phyloP scores from a whole-genome alignment of 2,113 vertebrate species.

The Macheiramphus alcinus region DNA sequence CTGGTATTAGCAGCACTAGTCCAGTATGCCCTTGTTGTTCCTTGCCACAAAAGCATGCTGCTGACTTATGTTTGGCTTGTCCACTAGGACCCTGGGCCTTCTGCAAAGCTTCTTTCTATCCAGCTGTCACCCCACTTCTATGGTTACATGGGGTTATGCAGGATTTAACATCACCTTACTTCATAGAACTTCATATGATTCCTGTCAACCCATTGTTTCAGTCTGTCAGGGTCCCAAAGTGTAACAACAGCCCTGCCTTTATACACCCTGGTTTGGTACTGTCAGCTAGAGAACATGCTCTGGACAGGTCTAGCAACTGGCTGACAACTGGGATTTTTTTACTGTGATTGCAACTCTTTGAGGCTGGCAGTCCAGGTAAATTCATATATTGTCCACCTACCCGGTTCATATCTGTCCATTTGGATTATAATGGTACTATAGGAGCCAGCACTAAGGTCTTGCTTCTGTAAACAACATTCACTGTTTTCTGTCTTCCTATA shows the following conservation, averaged over 20 bases:
- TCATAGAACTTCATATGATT: background rate
- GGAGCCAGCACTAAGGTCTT: background rate
- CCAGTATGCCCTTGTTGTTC: background rate
- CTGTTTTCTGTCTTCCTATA: background rate
- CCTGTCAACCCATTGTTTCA: background rate
- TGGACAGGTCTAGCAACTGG: background rate
- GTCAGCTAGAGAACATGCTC: background rate
- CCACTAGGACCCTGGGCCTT: background rate
- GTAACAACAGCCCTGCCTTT: background rate
- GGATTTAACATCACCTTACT: background rate
- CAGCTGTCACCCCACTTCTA: fast-evolving
- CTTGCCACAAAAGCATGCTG: background rate
- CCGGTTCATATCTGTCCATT: background rate
- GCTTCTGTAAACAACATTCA: background rate
- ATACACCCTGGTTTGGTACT: background rate
- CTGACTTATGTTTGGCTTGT: background rate
- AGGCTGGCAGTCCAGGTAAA: background rate
- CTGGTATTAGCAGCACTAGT: background rate
- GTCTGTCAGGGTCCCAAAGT: background rate
- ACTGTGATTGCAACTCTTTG: background rate
- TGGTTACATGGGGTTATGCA: background rate
- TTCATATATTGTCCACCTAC: background rate
- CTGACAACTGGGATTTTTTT: background rate
- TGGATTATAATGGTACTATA: background rate
- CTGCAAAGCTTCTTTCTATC: background rate